These are phyloP conservation scores for Nannobrachium achirus DNA, from an alignment of 2,113 vertebrate genomes.

Conservation along the genomic window DNA sequence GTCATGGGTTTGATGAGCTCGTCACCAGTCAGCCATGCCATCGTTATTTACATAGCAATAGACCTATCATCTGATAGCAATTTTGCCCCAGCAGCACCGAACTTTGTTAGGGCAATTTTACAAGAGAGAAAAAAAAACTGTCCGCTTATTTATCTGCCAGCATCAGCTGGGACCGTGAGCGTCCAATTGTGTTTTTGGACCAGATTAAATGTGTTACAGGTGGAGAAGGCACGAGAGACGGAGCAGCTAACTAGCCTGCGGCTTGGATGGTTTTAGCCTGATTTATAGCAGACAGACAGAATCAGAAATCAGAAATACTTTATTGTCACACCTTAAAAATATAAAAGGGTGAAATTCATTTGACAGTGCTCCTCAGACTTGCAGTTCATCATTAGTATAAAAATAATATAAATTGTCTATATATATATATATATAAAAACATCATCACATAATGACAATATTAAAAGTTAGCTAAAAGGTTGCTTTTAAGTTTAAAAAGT, in stretches of 20 bases:
- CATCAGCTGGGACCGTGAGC: slow-evolving; percentile 48
- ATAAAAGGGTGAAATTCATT: no score
- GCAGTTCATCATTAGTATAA: no score
- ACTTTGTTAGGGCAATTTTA: slow-evolving; percentile 72
- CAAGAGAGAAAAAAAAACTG: slow-evolving; percentile 40
- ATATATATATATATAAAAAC: no score
- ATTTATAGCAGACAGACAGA: no score
- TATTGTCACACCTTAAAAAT: no score
- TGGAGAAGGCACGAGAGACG: slow-evolving; percentile 48
- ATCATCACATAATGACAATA: no score
- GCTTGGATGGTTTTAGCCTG: slow-evolving; percentile 36
- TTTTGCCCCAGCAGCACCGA: slow-evolving; percentile 57
- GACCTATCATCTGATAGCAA: slow-evolving; percentile 74
- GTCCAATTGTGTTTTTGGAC: slow-evolving; percentile 50
- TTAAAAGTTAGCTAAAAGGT: no score
- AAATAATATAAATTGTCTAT: no score
- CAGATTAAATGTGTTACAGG: slow-evolving; percentile 68
- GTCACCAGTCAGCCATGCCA: slow-evolving; percentile 48
- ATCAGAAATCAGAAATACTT: no score
- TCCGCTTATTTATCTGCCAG: slow-evolving; percentile 70
- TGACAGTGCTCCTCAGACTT: no score
- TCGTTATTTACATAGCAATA: slow-evolving; percentile 66
- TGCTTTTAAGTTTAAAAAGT: no score
- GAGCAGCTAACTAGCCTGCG: slow-evolving; percentile 47
- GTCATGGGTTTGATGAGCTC: slow-evolving; percentile 69